Evolutionary conservation across 2,113 vertebrate species (phyloP), one percentile per base, ranked within the genome.

Genomic region (Hassar affinis): DNA sequence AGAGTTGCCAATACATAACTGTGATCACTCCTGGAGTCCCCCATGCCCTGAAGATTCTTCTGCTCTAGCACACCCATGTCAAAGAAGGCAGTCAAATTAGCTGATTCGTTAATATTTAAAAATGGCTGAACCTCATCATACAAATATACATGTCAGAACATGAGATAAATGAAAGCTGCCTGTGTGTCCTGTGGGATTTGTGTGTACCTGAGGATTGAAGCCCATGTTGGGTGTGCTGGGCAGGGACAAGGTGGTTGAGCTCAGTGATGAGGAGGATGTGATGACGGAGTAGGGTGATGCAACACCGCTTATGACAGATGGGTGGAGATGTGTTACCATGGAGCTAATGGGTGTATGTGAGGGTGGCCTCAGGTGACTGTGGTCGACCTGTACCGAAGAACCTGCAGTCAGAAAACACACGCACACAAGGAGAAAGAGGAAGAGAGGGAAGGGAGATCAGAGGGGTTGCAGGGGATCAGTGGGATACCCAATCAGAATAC

Each of bases 221-320:
- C 91, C 92, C 88, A 94, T 92, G 82, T 82, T 92, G 45, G 93
- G 92, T 15, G 92, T 92, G 75, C 92, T 92, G 14, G 92, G 91
- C 87, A 94, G 85, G 1, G 94, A 92, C 64, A 93, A 38, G 18
- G 92, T 88, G 1, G 92, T 91, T 0, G 93, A 95, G 56, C 91
- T 92, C 84, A 94, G 86, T 10, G 94, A 93, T 10, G 94, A 93
- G 0, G 87, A 22, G 25, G 94, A 94, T 20, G 93, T 94, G 84
- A 95, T 95, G 86, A 95, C 93, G 0, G 94, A 92, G 87, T 94
- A 95, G 11, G 94, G 93, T 0, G 94, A 95, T 22, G 92, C 89
- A 85, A 95, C 81, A 80, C 94, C 92, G 0, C 94, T 94, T 91
- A 95, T 94, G 86, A 95, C 93, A 1, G 94, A 94, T 0, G 93